A percentile compares a stretch with the other conserved stretches of the same genome.
phyloP scores from a whole-genome alignment of 2,113 vertebrate species.

The Nansenia antarctica region DNA sequence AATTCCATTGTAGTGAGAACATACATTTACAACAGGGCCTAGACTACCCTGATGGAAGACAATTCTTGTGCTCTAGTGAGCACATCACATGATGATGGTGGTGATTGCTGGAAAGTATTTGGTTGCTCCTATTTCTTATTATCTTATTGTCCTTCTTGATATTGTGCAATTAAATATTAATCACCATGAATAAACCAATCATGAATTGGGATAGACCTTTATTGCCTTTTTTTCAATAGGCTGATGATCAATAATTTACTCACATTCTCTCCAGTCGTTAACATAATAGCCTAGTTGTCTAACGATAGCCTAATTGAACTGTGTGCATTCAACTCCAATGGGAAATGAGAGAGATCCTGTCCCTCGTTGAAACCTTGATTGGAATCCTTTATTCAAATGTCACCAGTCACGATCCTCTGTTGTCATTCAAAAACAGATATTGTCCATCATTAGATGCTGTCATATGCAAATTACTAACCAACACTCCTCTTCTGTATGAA shows the following conservation, averaged over 20 bases:
- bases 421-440: conserved; percentile 27
- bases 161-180: too few species aligned
- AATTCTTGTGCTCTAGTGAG: conserved; percentile 31
- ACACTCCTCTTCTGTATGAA: conserved; percentile 29
- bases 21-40: conserved; percentile 19
- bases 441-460: conserved; percentile 26
- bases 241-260: not conserved
- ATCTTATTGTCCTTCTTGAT: too few species aligned
- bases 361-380: conserved; percentile 8
- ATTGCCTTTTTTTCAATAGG: not conserved
- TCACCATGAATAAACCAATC: too few species aligned
- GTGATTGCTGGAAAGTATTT: too few species aligned
- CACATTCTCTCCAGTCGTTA: not conserved
- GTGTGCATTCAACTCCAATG: conserved; percentile 15
- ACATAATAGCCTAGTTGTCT: not conserved
- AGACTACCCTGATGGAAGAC: not conserved
- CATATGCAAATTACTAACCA: conserved; percentile 29
- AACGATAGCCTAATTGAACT: conserved; percentile 28
- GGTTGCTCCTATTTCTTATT: too few species aligned
- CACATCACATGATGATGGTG: conserved; percentile 1
- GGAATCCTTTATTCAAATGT: not conserved
- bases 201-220: too few species aligned
- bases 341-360: conserved; percentile 35
- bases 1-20: conserved; percentile 67
- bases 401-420: not conserved